phyloP scores from a whole-genome alignment of 1,140 invertebrate genomes.

The Drosophila truncata region DNA sequence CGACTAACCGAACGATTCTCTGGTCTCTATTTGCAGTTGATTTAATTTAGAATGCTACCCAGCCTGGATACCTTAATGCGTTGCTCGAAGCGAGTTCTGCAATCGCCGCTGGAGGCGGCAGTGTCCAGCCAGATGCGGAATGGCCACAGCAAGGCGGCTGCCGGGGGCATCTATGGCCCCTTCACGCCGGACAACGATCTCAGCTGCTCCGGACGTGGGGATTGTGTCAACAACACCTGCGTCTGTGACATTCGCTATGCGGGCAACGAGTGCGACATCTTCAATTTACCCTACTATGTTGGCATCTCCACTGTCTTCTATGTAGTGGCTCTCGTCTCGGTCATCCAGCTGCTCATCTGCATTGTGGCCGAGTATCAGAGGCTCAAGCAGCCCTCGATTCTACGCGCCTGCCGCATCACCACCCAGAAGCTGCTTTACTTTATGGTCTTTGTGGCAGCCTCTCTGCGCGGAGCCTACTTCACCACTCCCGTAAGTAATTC shows the following conservation, averaged over 20 bases:
- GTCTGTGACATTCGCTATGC: conserved; percentile 93
- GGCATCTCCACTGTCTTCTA: conserved; percentile 93
- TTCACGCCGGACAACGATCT: conserved; percentile 71
- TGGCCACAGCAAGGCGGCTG: conserved; percentile 65
- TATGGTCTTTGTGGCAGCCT: conserved; percentile 94
- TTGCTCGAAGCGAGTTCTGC: conserved; percentile 84
- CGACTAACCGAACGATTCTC: background rate
- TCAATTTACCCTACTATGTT: conserved; percentile 88
- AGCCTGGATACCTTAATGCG: conserved; percentile 83
- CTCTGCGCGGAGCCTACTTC: conserved; percentile 95
- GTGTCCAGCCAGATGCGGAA: conserved; percentile 57
- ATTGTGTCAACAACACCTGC: conserved; percentile 96
- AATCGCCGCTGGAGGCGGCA: conserved; percentile 63
- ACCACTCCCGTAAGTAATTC: conserved; percentile 92
- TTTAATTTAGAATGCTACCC: conserved; percentile 81
- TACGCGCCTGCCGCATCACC: conserved; percentile 93
- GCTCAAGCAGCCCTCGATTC: conserved; percentile 92
- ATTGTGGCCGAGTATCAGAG: conserved; percentile 92
- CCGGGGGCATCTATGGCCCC: conserved; percentile 57
- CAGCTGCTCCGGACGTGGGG: conserved; percentile 90
- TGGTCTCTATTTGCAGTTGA: conserved; percentile 64
- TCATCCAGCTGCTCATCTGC: conserved; percentile 94
- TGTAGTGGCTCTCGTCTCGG: conserved; percentile 93
- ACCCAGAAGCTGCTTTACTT: conserved; percentile 97
- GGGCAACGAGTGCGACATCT: conserved; percentile 88